These are phyloP conservation scores for Stenchaetothrips biformis DNA, from an alignment of 2,888 invertebrate genomes.

Conservation along the genomic window DNA sequence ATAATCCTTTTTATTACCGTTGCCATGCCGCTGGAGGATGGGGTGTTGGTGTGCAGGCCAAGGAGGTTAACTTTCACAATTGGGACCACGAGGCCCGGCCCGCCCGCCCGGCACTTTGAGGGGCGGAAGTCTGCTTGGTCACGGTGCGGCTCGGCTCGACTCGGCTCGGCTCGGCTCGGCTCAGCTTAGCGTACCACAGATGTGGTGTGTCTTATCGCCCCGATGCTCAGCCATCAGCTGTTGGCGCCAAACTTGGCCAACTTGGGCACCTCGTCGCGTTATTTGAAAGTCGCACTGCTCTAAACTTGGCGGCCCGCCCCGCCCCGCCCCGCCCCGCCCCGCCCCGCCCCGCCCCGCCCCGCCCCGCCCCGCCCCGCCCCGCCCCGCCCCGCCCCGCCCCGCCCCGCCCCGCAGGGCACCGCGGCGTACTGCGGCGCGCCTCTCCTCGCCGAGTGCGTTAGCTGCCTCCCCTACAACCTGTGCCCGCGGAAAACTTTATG, in stretches of 20 bases:
- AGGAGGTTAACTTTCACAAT: constrained; percentile 12
- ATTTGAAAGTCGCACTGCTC: neutral
- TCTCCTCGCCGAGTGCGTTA: too few species aligned
- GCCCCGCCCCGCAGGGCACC: neutral
- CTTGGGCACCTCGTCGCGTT: neutral
- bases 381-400: neutral
- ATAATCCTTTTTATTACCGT: constrained; percentile 21
- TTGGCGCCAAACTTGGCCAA: neutral
- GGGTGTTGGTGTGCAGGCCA: neutral
- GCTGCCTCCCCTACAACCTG: too few species aligned
- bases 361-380: neutral
- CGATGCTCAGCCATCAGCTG: neutral
- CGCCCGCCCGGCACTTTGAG: neutral
- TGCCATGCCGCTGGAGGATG: neutral
- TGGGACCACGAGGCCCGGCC: neutral
- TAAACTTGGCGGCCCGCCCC: neutral
- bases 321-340: neutral
- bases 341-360: neutral
- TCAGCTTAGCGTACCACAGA: neutral
- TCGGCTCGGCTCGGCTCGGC: too few species aligned
- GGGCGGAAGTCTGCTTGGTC: neutral
- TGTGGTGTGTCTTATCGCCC: neutral
- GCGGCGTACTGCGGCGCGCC: too few species aligned
- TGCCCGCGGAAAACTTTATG: neutral
- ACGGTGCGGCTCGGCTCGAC: too few species aligned